Evolutionary conservation across 2,888 invertebrate species (phyloP).

Genomic region (Unio delphinus): DNA sequence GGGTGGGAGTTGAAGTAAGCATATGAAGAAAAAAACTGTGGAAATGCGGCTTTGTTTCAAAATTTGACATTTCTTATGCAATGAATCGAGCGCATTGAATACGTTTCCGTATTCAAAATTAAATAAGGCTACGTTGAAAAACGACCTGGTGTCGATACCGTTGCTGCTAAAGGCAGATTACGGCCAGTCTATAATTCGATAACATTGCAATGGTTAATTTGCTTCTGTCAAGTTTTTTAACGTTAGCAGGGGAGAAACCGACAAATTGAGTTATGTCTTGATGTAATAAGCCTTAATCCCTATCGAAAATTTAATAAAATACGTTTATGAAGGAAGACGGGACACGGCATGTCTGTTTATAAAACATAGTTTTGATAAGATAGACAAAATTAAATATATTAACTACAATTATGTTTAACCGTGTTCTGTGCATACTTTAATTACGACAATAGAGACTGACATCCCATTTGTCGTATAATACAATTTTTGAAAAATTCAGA

Average conservation of each 20-base stretch:
- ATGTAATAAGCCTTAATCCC: conserved; percentile 42
- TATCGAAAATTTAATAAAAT: conserved; percentile 40
- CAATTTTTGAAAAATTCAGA: conserved; percentile 27
- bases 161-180: no score
- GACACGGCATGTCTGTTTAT: conserved; percentile 26
- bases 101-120: no score
- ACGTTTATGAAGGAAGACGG: conserved; percentile 42
- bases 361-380: conserved; percentile 41
- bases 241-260: conserved; percentile 23
- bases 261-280: conserved; percentile 28
- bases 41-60: no score
- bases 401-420: conserved; percentile 41
- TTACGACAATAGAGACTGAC: conserved; percentile 34
- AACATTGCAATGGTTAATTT: no score
- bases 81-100: no score
- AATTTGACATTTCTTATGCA: no score
- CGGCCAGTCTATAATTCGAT: no score
- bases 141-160: no score
- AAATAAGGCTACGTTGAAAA: no score
- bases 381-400: conserved; percentile 45
- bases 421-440: conserved; percentile 37
- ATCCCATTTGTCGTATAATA: conserved; percentile 32
- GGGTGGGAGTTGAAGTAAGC: no score
- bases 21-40: no score
- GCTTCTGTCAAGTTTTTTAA: no score